phyloP scores from a whole-genome alignment of 2,888 invertebrate species.

The Orthosia gothica region DNA sequence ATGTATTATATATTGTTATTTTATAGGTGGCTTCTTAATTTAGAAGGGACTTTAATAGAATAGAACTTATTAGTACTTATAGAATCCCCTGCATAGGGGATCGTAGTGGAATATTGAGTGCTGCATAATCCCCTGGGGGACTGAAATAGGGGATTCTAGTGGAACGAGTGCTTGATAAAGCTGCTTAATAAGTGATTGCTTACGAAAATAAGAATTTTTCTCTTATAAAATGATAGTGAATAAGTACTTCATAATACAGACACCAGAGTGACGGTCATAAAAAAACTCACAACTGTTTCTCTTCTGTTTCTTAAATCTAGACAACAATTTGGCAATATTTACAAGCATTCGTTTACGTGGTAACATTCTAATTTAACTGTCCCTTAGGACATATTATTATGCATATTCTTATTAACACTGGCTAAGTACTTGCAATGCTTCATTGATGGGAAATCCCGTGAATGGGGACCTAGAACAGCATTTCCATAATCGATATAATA shows the following conservation, averaged over 20 bases:
- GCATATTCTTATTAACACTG: conserved; percentile 4
- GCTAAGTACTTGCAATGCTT: background rate
- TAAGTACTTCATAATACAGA: conserved; percentile 51
- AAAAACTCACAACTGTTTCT: conserved; percentile 15
- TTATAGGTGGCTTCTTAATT: too few relatives aligned
- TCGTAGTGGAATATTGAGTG: too few relatives aligned
- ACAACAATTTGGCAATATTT: conserved; percentile 68
- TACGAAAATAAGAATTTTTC: conserved; percentile 28
- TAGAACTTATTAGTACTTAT: too few relatives aligned
- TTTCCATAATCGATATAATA: conserved; percentile 8
- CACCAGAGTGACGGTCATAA: conserved; percentile 35
- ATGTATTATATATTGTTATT: too few relatives aligned
- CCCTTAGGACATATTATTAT: background rate
- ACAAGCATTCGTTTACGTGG: conserved; percentile 60
- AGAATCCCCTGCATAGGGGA: too few relatives aligned
- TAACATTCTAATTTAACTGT: conserved; percentile 22
- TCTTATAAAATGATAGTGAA: conserved; percentile 46
- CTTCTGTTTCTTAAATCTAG: conserved; percentile 32
- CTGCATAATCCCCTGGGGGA: too few relatives aligned
- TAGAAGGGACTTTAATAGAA: too few relatives aligned
- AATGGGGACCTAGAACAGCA: background rate
- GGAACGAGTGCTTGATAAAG: conserved; percentile 27
- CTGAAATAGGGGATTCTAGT: too few relatives aligned
- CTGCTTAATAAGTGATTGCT: conserved; percentile 31
- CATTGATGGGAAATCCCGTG: background rate